phyloP scores from a whole-genome alignment of 2,888 invertebrate genomes.

The Lasioglossum villosulum region DNA sequence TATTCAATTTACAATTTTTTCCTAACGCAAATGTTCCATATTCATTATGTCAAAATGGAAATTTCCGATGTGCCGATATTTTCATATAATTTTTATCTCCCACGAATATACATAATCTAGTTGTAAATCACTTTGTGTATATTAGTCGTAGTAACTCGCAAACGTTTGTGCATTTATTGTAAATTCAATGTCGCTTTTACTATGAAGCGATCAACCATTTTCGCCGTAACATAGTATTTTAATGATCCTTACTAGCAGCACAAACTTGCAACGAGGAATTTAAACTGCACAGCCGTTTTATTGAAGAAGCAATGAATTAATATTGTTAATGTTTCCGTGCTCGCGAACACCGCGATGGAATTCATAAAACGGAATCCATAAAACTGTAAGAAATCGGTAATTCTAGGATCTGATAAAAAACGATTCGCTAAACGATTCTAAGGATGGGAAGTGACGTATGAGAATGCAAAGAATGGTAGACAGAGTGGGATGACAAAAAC shows the following conservation, averaged over 20 bases:
- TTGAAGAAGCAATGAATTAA: background rate
- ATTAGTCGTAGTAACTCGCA: background rate
- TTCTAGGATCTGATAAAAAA: background rate
- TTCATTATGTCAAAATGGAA: too few species aligned
- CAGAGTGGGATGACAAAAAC: constrained; percentile 13
- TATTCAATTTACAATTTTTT: background rate
- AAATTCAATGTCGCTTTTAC: constrained; percentile 1
- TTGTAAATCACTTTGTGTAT: background rate
- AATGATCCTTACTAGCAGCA: background rate
- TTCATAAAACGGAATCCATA: background rate
- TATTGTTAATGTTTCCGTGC: background rate
- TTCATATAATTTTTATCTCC: background rate
- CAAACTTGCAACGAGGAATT: background rate
- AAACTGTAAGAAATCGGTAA: background rate
- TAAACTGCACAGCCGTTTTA: background rate
- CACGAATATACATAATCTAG: background rate
- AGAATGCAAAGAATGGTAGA: constrained; percentile 32
- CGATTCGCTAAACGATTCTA: background rate
- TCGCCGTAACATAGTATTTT: background rate
- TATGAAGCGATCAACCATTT: background rate
- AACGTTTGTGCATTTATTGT: background rate
- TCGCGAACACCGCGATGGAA: background rate
- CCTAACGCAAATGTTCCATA: too few species aligned
- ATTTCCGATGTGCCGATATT: too few species aligned
- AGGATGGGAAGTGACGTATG: constrained; percentile 7